phyloP scores from a whole-genome alignment of 1,140 invertebrate genomes.

The Ceratina calcarata region DNA sequence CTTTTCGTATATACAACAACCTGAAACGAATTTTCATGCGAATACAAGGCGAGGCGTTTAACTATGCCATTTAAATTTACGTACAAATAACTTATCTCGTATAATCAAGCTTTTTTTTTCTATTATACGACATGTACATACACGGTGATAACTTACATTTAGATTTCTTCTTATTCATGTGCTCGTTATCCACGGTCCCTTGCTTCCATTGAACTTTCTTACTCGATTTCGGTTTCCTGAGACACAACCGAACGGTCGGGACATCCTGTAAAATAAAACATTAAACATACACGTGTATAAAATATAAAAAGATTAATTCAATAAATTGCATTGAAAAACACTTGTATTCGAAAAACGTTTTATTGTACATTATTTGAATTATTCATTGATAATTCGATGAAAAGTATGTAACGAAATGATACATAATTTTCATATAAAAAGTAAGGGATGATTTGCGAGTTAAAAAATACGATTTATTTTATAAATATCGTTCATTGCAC shows the following conservation, averaged over 20 bases:
- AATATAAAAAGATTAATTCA: neutral
- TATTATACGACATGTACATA: too few relatives aligned
- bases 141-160: constrained; percentile 86
- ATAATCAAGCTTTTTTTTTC: too few relatives aligned
- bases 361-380: too few relatives aligned
- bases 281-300: neutral
- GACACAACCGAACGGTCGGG: constrained; percentile 86
- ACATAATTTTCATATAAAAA: constrained; percentile 22
- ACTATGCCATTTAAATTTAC: constrained; percentile 37
- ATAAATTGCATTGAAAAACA: neutral
- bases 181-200: constrained; percentile 95
- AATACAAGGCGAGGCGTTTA: constrained; percentile 3
- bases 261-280: constrained; percentile 79
- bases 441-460: neutral
- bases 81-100: neutral
- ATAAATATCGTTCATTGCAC: constrained; percentile 74
- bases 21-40: constrained; percentile 75
- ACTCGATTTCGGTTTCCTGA: constrained; percentile 86
- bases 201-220: constrained; percentile 93
- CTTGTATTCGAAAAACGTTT: too few relatives aligned
- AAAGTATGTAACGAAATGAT: constrained; percentile 32
- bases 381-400: neutral
- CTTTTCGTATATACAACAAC: constrained; percentile 94
- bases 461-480: neutral
- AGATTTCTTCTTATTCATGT: constrained; percentile 96